Base-by-base conservation (phyloP, 2,797 vertebrate species). In the Epinephelus awoara region DNA sequence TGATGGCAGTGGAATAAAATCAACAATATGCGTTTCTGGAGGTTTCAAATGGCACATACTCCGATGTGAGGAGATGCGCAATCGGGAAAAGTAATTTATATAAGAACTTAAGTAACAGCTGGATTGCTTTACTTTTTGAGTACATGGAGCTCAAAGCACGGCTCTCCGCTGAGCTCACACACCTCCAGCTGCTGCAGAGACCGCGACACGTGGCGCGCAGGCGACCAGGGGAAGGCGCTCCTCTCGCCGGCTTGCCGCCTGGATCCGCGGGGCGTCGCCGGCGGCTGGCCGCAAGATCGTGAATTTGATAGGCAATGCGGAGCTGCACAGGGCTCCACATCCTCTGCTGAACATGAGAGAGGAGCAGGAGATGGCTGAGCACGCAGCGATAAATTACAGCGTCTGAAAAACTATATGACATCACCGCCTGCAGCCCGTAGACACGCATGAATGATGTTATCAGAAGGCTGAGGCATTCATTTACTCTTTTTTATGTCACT, bases 121-220 rank as follows among this genome's bases (percentile, higher is more conserved):
- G 4, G 2, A 17, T n/a, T 13, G 13, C 5, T 63, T 34, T 58
- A 14, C 6, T 55, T 55, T 47, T 0, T 8, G 5, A 50, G 19
- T 13, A 2, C 10, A 9, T 2, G 42, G 21, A 13, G 72, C 50
- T 55, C 19, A 4, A 59, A 23, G 64, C 79, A 2, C 0, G 72
- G 34, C 78, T 78, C 66, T 72, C 69, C 27, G 73, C 79, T 70
- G 84, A 40, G 83, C 76, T 46, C 87, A 40, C 86, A 83, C 91
- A 90, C 87, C 86, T 95, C 94, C 90, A 92, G 94, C 94, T 94
- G 93, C 88, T 90, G 89, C 89, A 13, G 78, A 93, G 92, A 94
- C 91, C 92, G 92, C 92, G 95, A 95, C 96, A 95, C 96, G 96
- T 96, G 96, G 95, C 96, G 92, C 92, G 93, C 95, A 92, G 93